A percentile compares a stretch with the other conserved stretches of the same genome.
Conservation (phyloP, 2,113 vertebrate genomes). For the Mohoua ochrocephala region DNA sequence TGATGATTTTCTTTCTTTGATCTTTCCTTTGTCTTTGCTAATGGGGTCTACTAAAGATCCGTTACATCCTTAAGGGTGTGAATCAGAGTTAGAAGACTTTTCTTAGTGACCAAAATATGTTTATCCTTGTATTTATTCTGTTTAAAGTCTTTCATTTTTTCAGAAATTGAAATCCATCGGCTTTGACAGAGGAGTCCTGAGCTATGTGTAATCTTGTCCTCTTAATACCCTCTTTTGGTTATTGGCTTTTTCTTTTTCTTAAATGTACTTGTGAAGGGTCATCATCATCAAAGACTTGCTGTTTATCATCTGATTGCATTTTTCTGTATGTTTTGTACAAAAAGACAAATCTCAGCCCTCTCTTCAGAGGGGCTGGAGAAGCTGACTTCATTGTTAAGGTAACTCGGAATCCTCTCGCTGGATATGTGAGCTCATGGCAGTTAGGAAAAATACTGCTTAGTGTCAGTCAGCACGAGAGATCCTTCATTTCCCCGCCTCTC, state of each 20-base stretch:
- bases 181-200: background rate
- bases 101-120: background rate
- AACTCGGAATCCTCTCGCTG: background rate
- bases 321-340: background rate
- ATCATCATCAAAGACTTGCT: background rate
- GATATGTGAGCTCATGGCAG: background rate
- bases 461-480: background rate
- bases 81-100: background rate
- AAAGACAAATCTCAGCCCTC: background rate
- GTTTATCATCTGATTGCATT: background rate
- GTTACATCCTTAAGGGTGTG: background rate
- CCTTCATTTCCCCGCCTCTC: background rate
- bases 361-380: background rate
- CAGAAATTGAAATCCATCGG: background rate
- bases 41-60: background rate
- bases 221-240: background rate
- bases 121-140: background rate
- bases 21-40: background rate
- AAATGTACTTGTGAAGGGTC: background rate
- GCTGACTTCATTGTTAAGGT: background rate
- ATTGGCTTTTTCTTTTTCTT: background rate
- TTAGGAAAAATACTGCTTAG: background rate
- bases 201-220: background rate
- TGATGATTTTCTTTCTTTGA: background rate
- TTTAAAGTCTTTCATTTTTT: background rate